A percentile compares a stretch with the other conserved stretches of the same genome.
phyloP scores from a whole-genome alignment of 2,797 vertebrate species.

The Scarus forsteni region DNA sequence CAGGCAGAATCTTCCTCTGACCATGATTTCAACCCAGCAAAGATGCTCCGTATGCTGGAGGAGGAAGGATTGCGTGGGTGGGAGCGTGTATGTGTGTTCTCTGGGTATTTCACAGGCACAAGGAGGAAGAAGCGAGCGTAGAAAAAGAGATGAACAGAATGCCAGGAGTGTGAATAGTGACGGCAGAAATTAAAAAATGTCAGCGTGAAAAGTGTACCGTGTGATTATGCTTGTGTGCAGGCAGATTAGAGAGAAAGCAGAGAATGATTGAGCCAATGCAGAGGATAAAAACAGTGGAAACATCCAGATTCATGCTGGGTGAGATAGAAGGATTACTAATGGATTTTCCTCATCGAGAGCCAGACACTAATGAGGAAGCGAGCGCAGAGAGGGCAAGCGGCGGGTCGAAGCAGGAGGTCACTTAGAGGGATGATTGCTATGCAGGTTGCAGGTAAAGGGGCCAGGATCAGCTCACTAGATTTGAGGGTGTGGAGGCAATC shows the following conservation, averaged over 20 bases:
- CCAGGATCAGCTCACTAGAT: constrained; percentile 61
- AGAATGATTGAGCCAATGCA: constrained; percentile 18
- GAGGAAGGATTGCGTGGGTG: constrained; percentile 52
- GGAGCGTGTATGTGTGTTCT: constrained; percentile 43
- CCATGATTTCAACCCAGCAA: constrained; percentile 53
- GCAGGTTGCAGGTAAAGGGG: constrained; percentile 68
- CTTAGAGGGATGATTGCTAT: constrained; percentile 72
- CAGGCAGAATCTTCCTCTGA: constrained; percentile 55
- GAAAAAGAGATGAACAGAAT: constrained; percentile 41
- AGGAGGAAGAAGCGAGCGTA: constrained; percentile 31
- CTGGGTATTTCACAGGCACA: constrained; percentile 58
- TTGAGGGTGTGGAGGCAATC: constrained; percentile 58
- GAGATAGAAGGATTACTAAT: constrained; percentile 67
- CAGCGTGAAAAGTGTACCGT: constrained; percentile 15
- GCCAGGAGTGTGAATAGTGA: constrained; percentile 40
- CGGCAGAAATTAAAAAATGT: constrained; percentile 43
- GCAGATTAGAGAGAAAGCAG: constrained; percentile 41
- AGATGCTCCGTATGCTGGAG: constrained; percentile 49
- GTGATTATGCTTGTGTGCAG: constrained; percentile 12
- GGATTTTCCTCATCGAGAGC: constrained; percentile 62
- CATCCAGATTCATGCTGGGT: constrained; percentile 38
- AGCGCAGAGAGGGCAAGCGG: constrained; percentile 61
- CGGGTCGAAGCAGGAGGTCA: constrained; percentile 65
- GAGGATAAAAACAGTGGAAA: constrained; percentile 13
- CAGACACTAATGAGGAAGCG: constrained; percentile 77